Percentiles rank a stretch among this genome's conserved stretches.
These are phyloP conservation scores for Varroa destructor DNA, from an alignment of 1,140 invertebrate species.

Conservation along the genomic window DNA sequence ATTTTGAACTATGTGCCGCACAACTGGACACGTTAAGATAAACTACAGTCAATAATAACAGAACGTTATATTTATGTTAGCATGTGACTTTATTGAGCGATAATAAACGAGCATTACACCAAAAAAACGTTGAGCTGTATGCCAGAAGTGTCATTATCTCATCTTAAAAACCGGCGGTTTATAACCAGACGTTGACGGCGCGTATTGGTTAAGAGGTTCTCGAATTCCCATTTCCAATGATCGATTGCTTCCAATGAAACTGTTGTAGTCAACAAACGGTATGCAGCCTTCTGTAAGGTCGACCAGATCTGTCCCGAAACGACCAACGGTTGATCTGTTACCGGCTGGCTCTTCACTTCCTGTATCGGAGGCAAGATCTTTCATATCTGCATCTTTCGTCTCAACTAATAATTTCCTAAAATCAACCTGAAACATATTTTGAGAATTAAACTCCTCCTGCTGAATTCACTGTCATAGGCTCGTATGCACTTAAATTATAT, in stretches of 20 bases:
- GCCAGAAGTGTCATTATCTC: neutral
- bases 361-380: too few relatives aligned
- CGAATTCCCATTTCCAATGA: neutral
- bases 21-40: too few relatives aligned
- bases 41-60: too few relatives aligned
- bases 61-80: too few relatives aligned
- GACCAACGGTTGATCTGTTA: neutral
- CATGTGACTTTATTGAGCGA: too few relatives aligned
- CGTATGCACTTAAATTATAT: too few relatives aligned
- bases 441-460: neutral
- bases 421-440: neutral
- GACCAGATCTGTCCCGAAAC: neutral
- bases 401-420: neutral
- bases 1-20: too few relatives aligned
- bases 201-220: neutral
- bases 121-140: neutral
- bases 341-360: neutral
- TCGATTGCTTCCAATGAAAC: constrained; percentile 15
- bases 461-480: neutral
- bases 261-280: constrained; percentile 8
- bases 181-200: neutral
- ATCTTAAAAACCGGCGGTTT: constrained; percentile 8
- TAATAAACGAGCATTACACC: too few relatives aligned
- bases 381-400: neutral
- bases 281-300: neutral